These are phyloP conservation scores for Stegophylla sp. DNA, from an alignment of 2,888 invertebrate species.

Conservation along the genomic window DNA sequence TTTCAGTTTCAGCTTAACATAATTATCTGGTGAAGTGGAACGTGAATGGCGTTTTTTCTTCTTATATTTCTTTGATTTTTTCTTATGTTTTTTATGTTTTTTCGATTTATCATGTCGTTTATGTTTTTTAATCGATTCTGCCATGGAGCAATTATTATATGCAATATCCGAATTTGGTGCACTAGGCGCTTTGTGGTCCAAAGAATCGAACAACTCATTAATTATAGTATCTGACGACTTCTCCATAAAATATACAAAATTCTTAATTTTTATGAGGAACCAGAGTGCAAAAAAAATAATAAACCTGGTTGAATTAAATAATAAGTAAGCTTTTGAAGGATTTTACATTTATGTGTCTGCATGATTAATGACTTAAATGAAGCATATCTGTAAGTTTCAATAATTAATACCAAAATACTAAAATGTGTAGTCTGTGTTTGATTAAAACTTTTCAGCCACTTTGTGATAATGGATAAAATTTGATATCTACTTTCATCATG, in stretches of 20 bases:
- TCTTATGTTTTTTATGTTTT: conserved; percentile 68
- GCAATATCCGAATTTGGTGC: conserved; percentile 16
- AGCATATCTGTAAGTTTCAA: too few species aligned
- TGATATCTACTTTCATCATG: too few species aligned
- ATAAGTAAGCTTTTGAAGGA: too few species aligned
- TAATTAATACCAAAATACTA: too few species aligned
- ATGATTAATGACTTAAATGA: too few species aligned
- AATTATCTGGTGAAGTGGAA: conserved; percentile 20
- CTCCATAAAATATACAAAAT: conserved; percentile 19
- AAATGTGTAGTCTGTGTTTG: too few species aligned
- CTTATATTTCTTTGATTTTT: conserved; percentile 64
- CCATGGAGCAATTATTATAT: conserved; percentile 11
- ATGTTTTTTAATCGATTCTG: conserved; percentile 29
- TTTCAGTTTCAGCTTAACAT: conserved; percentile 43
- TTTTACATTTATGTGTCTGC: too few species aligned
- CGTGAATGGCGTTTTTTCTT: conserved; percentile 70
- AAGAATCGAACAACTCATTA: conserved; percentile 29
- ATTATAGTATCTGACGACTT: conserved; percentile 41
- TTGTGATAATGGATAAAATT: too few species aligned
- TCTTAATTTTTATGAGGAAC: too few species aligned
- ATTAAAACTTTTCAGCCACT: too few species aligned
- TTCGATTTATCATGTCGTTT: conserved; percentile 62
- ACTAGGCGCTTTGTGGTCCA: background rate
- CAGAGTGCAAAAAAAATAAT: too few species aligned
- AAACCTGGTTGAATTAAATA: too few species aligned